Percentiles rank a stretch among this genome's conserved stretches.
These are phyloP conservation scores for Campoletis raptor DNA, from an alignment of 2,888 invertebrate genomes.

Conservation along the genomic window DNA sequence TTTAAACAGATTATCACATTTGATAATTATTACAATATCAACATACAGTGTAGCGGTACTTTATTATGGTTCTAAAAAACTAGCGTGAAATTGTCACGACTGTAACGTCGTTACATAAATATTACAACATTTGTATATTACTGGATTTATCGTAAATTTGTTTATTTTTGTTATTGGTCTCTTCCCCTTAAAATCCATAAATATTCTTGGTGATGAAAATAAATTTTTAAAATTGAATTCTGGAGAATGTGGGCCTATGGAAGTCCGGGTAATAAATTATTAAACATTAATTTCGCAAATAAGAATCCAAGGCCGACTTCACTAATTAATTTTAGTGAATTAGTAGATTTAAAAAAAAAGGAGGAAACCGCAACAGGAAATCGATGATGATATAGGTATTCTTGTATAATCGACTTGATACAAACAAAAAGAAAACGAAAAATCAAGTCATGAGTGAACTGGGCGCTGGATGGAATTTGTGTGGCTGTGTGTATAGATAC, in stretches of 20 bases:
- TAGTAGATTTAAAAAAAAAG: neutral
- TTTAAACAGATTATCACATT: constrained; percentile 31
- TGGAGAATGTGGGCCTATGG: neutral
- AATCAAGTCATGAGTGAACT: neutral
- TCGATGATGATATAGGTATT: constrained; percentile 8
- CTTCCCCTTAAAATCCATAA: neutral
- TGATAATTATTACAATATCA: neutral
- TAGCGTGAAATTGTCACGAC: neutral
- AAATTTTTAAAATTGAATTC: neutral
- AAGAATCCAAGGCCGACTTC: neutral
- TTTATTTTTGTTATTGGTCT: neutral
- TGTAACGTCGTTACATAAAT: neutral
- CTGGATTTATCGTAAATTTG: neutral
- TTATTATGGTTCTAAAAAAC: neutral
- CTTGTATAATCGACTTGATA: neutral
- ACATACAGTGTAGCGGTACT: neutral
- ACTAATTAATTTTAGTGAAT: neutral
- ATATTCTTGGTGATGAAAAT: neutral
- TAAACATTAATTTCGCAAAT: neutral
- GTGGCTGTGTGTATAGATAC: constrained; percentile 45
- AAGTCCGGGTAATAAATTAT: constrained; percentile 10
- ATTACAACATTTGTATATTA: neutral
- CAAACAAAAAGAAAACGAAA: neutral
- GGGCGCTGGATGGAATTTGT: constrained; percentile 65
- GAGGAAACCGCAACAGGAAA: neutral